These are phyloP conservation scores for Diprion similis DNA, from an alignment of 1,140 invertebrate genomes.

Conservation along the genomic window DNA sequence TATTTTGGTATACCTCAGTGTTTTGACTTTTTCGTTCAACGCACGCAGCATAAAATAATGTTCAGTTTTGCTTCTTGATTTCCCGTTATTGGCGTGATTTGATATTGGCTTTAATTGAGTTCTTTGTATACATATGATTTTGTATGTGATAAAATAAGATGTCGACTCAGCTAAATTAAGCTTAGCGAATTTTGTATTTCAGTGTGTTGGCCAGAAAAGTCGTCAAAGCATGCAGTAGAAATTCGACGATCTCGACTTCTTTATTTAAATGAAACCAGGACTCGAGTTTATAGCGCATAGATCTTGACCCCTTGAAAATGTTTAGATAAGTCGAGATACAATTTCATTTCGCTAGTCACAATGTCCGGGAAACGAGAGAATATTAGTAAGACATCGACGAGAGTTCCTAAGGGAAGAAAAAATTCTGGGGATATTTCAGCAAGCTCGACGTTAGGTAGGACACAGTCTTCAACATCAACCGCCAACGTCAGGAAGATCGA, in stretches of 20 bases:
- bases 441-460: not conserved
- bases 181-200: constrained; percentile 6
- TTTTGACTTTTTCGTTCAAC: too few species aligned
- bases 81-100: too few species aligned
- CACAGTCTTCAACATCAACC: not conserved
- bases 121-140: too few species aligned
- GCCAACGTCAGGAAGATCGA: not conserved
- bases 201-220: constrained; percentile 1
- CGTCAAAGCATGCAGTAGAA: constrained; percentile 2
- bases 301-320: not conserved
- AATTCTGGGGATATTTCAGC: not conserved
- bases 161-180: not conserved
- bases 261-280: too few species aligned
- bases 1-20: too few species aligned
- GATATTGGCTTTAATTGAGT: too few species aligned
- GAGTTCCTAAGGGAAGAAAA: not conserved
- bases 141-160: too few species aligned
- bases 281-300: not conserved
- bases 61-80: too few species aligned
- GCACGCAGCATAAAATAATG: too few species aligned
- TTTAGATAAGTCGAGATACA: not conserved
- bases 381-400: not conserved
- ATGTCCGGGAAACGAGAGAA: not conserved
- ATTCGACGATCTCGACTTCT: not conserved
- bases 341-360: not conserved